phyloP scores from a whole-genome alignment of 1,140 invertebrate genomes.

The Acromyrmex charruanus region DNA sequence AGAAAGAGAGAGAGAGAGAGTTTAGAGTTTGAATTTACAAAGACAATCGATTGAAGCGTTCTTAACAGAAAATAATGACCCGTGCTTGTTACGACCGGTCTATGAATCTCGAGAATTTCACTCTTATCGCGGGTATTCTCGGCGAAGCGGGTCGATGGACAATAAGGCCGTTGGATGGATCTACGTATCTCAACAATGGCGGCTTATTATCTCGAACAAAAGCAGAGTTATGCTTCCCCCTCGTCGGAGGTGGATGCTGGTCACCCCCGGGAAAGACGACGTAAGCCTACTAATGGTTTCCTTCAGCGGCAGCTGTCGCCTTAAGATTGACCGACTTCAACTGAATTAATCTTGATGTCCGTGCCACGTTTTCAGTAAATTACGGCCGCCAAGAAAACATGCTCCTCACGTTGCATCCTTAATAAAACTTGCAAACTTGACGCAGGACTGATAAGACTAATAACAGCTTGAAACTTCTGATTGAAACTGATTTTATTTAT shows the following conservation, averaged over 20 bases:
- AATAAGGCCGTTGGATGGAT: constrained; percentile 80
- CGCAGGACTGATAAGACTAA: not conserved
- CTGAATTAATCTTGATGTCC: constrained; percentile 78
- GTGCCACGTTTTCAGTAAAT: constrained; percentile 66
- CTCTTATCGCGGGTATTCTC: constrained; percentile 79
- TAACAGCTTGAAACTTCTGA: not conserved
- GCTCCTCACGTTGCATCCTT: not conserved
- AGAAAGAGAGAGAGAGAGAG: not conserved
- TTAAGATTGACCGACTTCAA: constrained; percentile 83
- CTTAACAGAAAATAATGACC: constrained; percentile 22
- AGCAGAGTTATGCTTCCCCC: constrained; percentile 75
- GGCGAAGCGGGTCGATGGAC: constrained; percentile 76
- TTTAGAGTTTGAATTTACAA: not conserved
- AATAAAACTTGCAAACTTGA: constrained; percentile 25
- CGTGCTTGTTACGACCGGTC: constrained; percentile 43
- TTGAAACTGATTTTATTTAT: not conserved
- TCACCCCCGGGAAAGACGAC: constrained; percentile 72
- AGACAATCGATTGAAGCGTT: constrained; percentile 22
- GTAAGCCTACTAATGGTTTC: constrained; percentile 83
- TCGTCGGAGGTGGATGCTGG: constrained; percentile 67
- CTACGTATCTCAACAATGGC: constrained; percentile 81
- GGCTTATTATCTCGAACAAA: constrained; percentile 85
- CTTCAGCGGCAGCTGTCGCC: constrained; percentile 82
- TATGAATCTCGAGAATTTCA: constrained; percentile 67
- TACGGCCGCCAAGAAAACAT: constrained; percentile 52